These are phyloP conservation scores for Muscicapa comitata DNA, from an alignment of 2,797 vertebrate species.

Conservation along the genomic window DNA sequence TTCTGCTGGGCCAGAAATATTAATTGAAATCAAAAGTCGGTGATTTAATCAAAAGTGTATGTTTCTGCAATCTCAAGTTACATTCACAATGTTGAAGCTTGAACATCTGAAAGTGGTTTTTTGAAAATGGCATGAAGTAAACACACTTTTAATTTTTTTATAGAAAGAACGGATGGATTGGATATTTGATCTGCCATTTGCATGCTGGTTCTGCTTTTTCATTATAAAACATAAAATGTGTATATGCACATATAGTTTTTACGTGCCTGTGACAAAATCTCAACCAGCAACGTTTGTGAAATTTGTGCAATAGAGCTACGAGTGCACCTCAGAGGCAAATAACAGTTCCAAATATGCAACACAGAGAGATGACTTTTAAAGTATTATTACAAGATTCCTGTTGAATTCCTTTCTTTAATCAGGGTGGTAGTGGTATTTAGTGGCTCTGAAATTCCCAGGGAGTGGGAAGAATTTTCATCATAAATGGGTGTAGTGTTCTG, in stretches of 20 bases:
- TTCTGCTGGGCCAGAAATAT: background rate
- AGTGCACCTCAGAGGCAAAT: background rate
- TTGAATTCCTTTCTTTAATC: background rate
- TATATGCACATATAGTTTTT: background rate
- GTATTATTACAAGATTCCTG: background rate
- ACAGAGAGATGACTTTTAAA: background rate
- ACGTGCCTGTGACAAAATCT: background rate
- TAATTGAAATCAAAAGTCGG: background rate
- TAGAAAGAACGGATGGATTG: background rate
- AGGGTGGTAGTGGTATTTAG: background rate
- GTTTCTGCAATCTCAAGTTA: background rate
- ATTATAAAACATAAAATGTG: background rate
- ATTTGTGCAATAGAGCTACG: accelerated
- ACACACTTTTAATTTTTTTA: background rate
- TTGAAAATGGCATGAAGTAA: background rate
- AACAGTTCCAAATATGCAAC: background rate
- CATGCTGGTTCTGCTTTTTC: background rate
- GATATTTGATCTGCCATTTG: background rate
- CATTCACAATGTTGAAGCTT: background rate
- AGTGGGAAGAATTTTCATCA: background rate
- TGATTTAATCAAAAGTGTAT: background rate
- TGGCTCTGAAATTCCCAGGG: background rate
- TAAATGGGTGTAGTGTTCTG: background rate
- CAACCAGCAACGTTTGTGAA: background rate
- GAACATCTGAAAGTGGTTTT: background rate